Evolutionary conservation across 2,888 invertebrate genomes (phyloP).

Genomic region (Platypus cylindrus): DNA sequence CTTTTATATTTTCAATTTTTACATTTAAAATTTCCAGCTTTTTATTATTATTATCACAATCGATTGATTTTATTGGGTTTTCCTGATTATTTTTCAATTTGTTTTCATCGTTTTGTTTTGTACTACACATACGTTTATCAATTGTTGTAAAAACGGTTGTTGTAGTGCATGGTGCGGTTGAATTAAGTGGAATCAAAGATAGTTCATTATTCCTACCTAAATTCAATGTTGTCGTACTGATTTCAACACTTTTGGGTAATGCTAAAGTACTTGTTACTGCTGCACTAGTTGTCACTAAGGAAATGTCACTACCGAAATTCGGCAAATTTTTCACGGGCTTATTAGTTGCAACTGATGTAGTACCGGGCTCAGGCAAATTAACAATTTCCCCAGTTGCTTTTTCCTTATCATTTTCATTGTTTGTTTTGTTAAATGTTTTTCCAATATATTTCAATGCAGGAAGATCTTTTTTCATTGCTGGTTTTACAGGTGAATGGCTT

Average conservation of each 20-base stretch:
- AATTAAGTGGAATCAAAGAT: slow-evolving; percentile 11
- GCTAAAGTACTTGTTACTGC: neutral
- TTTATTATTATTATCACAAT: neutral
- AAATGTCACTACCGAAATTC: neutral
- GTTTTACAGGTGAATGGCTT: slow-evolving; percentile 2
- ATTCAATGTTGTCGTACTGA: slow-evolving; percentile 5
- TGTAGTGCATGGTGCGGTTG: slow-evolving; percentile 12
- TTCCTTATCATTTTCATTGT: slow-evolving; percentile 5
- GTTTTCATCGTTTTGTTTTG: slow-evolving; percentile 17
- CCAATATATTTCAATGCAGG: slow-evolving; percentile 23
- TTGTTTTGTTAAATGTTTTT: slow-evolving; percentile 6
- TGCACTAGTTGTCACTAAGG: neutral
- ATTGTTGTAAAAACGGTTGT: slow-evolving; percentile 27
- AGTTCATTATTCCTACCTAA: slow-evolving; percentile 8
- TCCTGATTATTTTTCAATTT: too few relatives aligned
- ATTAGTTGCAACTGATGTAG: slow-evolving; percentile 1
- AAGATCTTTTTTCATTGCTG: slow-evolving; percentile 20
- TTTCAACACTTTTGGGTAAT: slow-evolving; percentile 7
- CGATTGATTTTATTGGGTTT: too few relatives aligned
- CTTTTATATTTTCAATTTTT: slow-evolving; percentile 4
- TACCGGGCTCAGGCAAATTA: neutral
- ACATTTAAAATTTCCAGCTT: neutral
- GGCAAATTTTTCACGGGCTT: slow-evolving; percentile 3
- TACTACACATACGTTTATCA: slow-evolving; percentile 25
- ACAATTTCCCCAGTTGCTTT: neutral